These are phyloP conservation scores for Hoplostethus mediterraneus DNA, from an alignment of 2,797 vertebrate species.

Conservation along the genomic window DNA sequence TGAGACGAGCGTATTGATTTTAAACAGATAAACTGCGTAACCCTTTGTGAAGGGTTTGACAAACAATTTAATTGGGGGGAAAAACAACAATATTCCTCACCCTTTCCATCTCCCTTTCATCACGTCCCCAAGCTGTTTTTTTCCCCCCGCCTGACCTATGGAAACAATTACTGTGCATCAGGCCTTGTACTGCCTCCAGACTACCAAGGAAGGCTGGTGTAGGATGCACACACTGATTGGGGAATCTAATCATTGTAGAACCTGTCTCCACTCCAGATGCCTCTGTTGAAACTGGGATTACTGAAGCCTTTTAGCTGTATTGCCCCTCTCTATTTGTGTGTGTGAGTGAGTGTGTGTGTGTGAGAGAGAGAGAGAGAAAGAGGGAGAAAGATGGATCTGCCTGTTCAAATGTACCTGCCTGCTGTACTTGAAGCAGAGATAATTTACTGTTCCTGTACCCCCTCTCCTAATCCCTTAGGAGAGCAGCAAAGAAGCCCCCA, in stretches of 20 bases:
- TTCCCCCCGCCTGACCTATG: conserved; percentile 72
- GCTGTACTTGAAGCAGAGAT: conserved; percentile 67
- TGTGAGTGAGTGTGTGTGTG: conserved; percentile 44
- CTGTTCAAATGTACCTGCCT: conserved; percentile 76
- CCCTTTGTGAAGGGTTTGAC: conserved; percentile 83
- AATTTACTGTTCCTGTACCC: conserved; percentile 74
- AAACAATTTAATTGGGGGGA: conserved; percentile 83
- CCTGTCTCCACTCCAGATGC: conserved; percentile 77
- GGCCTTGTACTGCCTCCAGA: conserved; percentile 72
- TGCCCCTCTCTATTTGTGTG: conserved; percentile 57
- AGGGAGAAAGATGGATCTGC: conserved; percentile 63
- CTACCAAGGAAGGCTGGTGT: conserved; percentile 69
- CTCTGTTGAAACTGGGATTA: conserved; percentile 76
- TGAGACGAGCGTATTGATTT: conserved; percentile 82
- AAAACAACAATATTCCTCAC: conserved; percentile 77
- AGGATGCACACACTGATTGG: conserved; percentile 74
- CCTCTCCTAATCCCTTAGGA: conserved; percentile 69
- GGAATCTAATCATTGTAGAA: conserved; percentile 77
- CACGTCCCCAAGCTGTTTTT: conserved; percentile 76
- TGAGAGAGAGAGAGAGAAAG: conserved; percentile 47
- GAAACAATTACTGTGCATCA: conserved; percentile 81
- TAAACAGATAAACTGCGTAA: conserved; percentile 84
- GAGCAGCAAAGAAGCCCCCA: conserved; percentile 52
- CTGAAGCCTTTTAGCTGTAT: conserved; percentile 68
- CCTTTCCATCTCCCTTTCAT: conserved; percentile 79